These are phyloP conservation scores for Sebastes vulpes DNA, from an alignment of 2,797 vertebrate genomes.

Conservation along the genomic window DNA sequence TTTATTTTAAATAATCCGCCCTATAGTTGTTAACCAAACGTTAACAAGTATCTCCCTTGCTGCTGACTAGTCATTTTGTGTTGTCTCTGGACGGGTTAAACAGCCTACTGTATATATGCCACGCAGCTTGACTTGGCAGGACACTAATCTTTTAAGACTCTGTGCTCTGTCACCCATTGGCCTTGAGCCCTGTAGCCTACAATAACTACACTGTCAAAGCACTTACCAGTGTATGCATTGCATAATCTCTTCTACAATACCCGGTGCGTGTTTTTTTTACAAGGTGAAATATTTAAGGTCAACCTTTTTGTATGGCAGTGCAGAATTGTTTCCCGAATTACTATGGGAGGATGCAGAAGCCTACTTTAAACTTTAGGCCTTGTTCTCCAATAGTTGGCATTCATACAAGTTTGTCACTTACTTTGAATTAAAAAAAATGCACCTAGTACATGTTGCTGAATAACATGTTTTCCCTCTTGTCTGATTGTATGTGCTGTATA, in stretches of 20 bases:
- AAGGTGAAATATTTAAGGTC: not conserved
- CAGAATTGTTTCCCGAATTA: not conserved
- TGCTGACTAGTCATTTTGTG: not conserved
- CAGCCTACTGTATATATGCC: slow-evolving; percentile 13
- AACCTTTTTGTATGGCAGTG: not conserved
- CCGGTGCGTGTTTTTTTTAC: not conserved
- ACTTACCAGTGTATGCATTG: slow-evolving; percentile 23
- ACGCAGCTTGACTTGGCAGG: slow-evolving; percentile 58
- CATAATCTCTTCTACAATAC: slow-evolving; percentile 12
- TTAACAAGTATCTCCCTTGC: not conserved
- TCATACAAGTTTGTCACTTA: not conserved
- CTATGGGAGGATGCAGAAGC: not conserved
- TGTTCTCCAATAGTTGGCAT: not conserved
- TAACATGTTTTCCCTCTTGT: not conserved
- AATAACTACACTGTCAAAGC: slow-evolving; percentile 21
- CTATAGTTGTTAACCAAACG: not conserved
- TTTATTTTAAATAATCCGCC: not conserved
- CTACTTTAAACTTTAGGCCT: not conserved
- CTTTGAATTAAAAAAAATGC: not conserved
- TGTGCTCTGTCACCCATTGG: slow-evolving; percentile 49
- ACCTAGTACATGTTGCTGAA: not conserved
- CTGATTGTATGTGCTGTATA: not conserved
- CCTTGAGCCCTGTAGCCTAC: slow-evolving; percentile 25
- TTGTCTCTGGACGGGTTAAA: slow-evolving; percentile 10
- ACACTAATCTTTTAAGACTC: slow-evolving; percentile 77